These are phyloP conservation scores for Cheilosia scutellata DNA, from an alignment of 2,888 invertebrate genomes.

Conservation along the genomic window DNA sequence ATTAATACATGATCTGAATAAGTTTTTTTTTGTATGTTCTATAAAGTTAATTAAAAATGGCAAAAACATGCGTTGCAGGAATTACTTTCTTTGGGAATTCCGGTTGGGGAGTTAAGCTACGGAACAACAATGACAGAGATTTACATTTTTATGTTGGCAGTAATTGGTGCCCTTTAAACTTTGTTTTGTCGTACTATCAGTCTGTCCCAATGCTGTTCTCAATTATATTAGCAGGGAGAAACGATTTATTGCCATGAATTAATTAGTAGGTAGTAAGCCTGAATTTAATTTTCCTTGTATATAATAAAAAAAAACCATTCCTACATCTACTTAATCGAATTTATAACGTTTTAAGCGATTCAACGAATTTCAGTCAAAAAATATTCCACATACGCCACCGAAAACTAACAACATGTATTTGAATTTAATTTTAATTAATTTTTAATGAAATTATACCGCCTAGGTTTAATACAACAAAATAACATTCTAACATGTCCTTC, in stretches of 20 bases:
- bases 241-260: too few relatives aligned
- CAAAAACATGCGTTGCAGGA: not conserved
- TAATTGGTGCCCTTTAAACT: too few relatives aligned
- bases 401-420: not conserved
- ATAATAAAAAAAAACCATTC: too few relatives aligned
- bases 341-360: not conserved
- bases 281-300: too few relatives aligned
- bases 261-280: too few relatives aligned
- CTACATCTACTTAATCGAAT: too few relatives aligned
- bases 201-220: too few relatives aligned
- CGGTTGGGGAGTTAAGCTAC: not conserved
- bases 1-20: constrained; percentile 50
- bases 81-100: constrained; percentile 8
- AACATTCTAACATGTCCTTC: constrained; percentile 33
- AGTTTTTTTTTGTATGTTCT: not conserved
- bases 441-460: not conserved
- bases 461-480: not conserved
- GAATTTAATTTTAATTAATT: not conserved
- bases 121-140: too few relatives aligned
- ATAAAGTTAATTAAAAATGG: constrained; percentile 26
- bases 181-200: too few relatives aligned
- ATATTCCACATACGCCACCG: not conserved
- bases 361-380: not conserved
- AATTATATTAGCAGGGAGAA: too few relatives aligned
- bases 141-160: too few relatives aligned